Percentiles rank a stretch among this genome's conserved stretches.
Evolutionary conservation across 2,113 vertebrate genomes (phyloP).

Genomic region (Silurus asotus): DNA sequence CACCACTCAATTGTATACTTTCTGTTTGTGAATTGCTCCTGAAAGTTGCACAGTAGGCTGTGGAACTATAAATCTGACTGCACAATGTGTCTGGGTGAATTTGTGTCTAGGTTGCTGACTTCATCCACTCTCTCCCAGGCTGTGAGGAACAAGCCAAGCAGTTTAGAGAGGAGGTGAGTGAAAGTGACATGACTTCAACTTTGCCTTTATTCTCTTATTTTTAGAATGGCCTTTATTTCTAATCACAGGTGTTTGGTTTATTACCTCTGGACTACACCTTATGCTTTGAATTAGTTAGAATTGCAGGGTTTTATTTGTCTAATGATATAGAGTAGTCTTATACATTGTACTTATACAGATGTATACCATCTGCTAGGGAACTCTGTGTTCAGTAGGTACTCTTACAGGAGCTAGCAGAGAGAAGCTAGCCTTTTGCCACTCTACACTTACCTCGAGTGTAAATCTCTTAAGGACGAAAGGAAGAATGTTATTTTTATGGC

Average conservation of each 20-base stretch:
- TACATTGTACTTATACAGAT: background rate
- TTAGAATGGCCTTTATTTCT: background rate
- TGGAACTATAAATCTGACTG: background rate
- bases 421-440: conserved; percentile 26
- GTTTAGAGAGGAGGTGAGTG: conserved; percentile 78
- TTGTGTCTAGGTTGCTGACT: conserved; percentile 70
- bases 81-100: conserved; percentile 22
- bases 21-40: background rate
- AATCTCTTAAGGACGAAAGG: conserved; percentile 2
- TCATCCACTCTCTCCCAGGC: conserved; percentile 78
- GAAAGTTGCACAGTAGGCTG: background rate
- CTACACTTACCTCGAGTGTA: conserved; percentile 8
- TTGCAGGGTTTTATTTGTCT: background rate
- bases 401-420: conserved; percentile 9
- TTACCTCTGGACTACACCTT: background rate
- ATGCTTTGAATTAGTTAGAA: background rate
- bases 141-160: conserved; percentile 76
- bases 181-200: conserved; percentile 7
- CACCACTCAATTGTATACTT: background rate
- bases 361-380: background rate
- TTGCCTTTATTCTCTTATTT: background rate
- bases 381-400: conserved; percentile 20
- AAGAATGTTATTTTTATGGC: conserved; percentile 19
- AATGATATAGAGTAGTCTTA: no score
- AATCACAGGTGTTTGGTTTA: background rate